A percentile compares a stretch with the other conserved stretches of the same genome.
These are phyloP conservation scores for Sorex maritimensis DNA, from an alignment of 2,797 vertebrate genomes.

Conservation along the genomic window DNA sequence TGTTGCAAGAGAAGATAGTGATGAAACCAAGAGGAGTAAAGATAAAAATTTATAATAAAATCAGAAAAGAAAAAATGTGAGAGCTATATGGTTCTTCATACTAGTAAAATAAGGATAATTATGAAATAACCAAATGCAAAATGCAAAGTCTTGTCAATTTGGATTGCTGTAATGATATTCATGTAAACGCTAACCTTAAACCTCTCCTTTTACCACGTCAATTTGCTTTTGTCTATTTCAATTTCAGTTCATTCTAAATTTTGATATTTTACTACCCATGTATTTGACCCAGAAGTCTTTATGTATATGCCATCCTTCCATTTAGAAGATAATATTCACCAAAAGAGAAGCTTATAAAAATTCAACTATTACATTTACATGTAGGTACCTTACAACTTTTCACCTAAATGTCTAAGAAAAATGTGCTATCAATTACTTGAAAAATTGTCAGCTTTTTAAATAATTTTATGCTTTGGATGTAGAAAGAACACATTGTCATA, in stretches of 20 bases:
- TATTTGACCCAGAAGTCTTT: neutral
- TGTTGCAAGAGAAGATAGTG: too few relatives aligned
- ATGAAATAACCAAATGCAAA: neutral
- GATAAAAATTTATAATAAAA: neutral
- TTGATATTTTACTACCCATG: neutral
- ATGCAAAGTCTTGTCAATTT: neutral
- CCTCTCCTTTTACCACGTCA: neutral
- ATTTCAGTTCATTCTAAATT: conserved; percentile 23
- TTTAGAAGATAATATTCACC: neutral
- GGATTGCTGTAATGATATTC: neutral
- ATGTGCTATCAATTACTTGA: conserved; percentile 15
- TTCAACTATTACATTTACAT: neutral
- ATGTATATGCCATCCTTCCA: neutral
- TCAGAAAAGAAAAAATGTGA: neutral
- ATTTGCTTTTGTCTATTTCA: neutral
- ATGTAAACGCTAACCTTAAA: neutral
- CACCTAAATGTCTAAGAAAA: neutral
- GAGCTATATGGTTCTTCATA: neutral
- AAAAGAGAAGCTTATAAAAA: neutral
- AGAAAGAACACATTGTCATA: neutral
- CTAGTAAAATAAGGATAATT: neutral
- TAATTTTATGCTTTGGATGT: neutral
- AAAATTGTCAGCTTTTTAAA: neutral
- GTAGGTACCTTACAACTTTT: neutral
- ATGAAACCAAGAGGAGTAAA: too few relatives aligned